Percentiles rank a stretch among this genome's conserved stretches.
Conservation (phyloP, 2,797 vertebrate genomes). For the Chaetodon trifasciatus region DNA sequence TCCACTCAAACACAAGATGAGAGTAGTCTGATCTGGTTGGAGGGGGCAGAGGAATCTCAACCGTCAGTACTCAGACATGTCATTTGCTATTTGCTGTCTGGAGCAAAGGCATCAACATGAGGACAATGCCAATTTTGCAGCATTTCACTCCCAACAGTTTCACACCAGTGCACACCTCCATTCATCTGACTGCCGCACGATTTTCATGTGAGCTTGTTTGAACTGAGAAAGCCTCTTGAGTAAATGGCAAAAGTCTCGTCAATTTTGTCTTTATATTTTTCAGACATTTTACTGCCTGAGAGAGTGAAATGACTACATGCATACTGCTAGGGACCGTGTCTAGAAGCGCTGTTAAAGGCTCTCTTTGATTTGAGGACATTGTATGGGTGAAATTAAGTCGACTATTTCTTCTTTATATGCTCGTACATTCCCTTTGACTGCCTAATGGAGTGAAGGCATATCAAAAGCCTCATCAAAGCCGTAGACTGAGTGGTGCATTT, state of each 20-base stretch:
- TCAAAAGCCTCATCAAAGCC: conserved; percentile 79
- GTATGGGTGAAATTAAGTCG: conserved; percentile 59
- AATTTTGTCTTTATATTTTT: conserved; percentile 5
- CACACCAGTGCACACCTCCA: not conserved
- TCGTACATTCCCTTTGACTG: conserved; percentile 75
- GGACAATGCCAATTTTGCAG: conserved; percentile 1
- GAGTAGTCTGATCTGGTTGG: not conserved
- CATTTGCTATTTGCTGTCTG: conserved; percentile 17
- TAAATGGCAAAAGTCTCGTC: conserved; percentile 24
- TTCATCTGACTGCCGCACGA: not conserved
- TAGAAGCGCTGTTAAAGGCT: conserved; percentile 35
- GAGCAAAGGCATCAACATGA: not conserved
- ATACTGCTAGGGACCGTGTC: not conserved
- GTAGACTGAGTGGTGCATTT: conserved; percentile 75
- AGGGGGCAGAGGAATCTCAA: conserved; percentile 2
- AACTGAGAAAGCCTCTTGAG: conserved; percentile 2
- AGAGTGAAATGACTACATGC: conserved; percentile 33
- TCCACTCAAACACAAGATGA: conserved; percentile 15
- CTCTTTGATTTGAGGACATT: conserved; percentile 59
- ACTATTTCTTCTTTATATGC: conserved; percentile 71
- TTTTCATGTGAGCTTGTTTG: conserved; percentile 20
- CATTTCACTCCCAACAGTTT: not conserved
- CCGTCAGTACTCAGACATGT: not conserved
- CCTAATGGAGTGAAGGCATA: conserved; percentile 76
- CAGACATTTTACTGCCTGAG: conserved; percentile 3